phyloP scores from a whole-genome alignment of 53 echinoderm and acorn worm species.

The Apostichopus leukothele region DNA sequence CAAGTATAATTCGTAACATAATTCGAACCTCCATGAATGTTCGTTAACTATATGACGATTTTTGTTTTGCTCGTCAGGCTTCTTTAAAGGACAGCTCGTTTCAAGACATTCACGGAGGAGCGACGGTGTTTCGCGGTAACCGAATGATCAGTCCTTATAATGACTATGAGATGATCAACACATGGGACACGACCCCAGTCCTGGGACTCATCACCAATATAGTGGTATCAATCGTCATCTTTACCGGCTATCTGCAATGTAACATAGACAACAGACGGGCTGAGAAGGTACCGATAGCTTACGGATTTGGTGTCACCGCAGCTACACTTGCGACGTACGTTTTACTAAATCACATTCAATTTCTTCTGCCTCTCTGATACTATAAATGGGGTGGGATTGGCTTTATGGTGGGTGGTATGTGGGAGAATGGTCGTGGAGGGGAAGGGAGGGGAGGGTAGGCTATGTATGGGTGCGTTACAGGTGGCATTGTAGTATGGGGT shows the following conservation, averaged over 20 bases:
- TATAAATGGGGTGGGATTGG: too few relatives aligned
- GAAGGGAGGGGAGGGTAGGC: too few relatives aligned
- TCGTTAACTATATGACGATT: too few relatives aligned
- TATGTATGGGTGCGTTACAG: too few relatives aligned
- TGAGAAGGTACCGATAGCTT: slow-evolving; percentile 61
- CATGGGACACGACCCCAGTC: slow-evolving; percentile 62
- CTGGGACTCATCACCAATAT: slow-evolving; percentile 70
- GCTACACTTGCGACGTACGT: slow-evolving; percentile 83
- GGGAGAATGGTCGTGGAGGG: too few relatives aligned
- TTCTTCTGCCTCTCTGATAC: neutral
- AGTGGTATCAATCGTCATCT: slow-evolving; percentile 61
- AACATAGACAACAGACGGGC: slow-evolving; percentile 72
- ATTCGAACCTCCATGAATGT: too few relatives aligned
- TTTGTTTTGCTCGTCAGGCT: neutral
- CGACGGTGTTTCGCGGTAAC: slow-evolving; percentile 74
- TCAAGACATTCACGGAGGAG: slow-evolving; percentile 76
- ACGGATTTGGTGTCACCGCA: slow-evolving; percentile 75
- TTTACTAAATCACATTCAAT: neutral
- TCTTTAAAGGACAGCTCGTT: slow-evolving; percentile 40
- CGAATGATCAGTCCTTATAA: slow-evolving; percentile 75
- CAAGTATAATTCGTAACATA: too few relatives aligned
- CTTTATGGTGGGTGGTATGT: too few relatives aligned
- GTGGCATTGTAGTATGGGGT: too few relatives aligned
- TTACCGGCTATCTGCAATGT: slow-evolving; percentile 69
- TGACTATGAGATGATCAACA: slow-evolving; percentile 61